A percentile compares a stretch with the other conserved stretches of the same genome.
Evolutionary conservation across 2,888 invertebrate species (phyloP).

Genomic region (Teinopalpus imperialis): DNA sequence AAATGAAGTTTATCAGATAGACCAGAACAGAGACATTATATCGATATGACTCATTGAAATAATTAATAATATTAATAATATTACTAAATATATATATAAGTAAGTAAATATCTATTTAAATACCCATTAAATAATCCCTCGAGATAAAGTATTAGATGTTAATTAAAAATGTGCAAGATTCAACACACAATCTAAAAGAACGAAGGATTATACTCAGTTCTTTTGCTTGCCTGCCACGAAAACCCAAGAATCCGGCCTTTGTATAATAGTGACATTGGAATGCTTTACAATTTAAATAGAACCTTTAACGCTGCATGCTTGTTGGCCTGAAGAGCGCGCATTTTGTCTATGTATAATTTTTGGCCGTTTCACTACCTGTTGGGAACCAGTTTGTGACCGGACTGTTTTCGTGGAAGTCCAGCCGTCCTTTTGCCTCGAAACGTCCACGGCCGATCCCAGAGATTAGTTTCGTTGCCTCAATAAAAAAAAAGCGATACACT

Average conservation of each 20-base stretch:
- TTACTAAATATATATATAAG: too few species aligned
- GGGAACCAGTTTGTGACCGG: conserved; percentile 65
- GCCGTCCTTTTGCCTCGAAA: conserved; percentile 53
- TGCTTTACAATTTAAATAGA: conserved; percentile 66
- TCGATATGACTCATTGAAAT: too few species aligned
- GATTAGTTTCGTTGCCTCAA: conserved; percentile 42
- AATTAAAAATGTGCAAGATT: not conserved
- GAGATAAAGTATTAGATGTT: too few species aligned
- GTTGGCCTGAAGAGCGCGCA: conserved; percentile 42
- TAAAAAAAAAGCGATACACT: conserved; percentile 44
- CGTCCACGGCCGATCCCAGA: conserved; percentile 39
- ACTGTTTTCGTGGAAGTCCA: conserved; percentile 59
- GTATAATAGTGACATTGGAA: conserved; percentile 49
- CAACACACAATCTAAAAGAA: too few species aligned
- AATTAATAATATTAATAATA: too few species aligned
- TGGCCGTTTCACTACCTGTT: conserved; percentile 66
- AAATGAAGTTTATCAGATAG: too few species aligned
- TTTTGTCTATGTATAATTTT: conserved; percentile 76
- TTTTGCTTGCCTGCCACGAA: conserved; percentile 10
- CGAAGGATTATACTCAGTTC: too few species aligned
- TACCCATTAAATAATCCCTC: too few species aligned
- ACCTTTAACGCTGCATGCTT: conserved; percentile 50
- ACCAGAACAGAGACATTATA: too few species aligned
- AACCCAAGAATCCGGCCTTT: conserved; percentile 7
- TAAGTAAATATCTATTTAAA: too few species aligned